Conservation (phyloP, 2,888 invertebrate species). For the Sarcophaga carnaria region DNA sequence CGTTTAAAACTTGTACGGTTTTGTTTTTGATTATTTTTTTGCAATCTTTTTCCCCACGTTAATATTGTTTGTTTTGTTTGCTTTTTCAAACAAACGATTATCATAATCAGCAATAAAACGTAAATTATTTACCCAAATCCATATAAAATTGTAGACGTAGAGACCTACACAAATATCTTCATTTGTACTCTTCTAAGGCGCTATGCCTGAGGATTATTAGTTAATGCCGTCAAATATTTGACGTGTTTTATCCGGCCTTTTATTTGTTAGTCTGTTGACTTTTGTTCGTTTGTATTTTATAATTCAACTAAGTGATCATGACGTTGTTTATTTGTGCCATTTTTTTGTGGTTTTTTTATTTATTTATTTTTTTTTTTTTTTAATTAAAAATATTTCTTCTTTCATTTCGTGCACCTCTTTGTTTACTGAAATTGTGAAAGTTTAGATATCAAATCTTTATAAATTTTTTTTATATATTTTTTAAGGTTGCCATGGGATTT, state of each 20-base stretch:
- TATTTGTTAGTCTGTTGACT: neutral
- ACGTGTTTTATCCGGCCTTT: conserved; percentile 1
- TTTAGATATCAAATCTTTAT: conserved; percentile 18
- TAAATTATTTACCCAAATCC: neutral
- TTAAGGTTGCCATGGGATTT: conserved; percentile 25
- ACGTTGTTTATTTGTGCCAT: conserved; percentile 11
- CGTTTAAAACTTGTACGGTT: neutral
- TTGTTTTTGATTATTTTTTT: neutral
- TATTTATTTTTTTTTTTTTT: neutral
- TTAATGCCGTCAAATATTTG: conserved; percentile 5
- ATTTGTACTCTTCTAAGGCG: neutral
- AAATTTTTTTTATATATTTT: neutral
- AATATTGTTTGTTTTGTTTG: neutral
- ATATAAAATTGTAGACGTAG: neutral
- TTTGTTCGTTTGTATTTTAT: conserved; percentile 2
- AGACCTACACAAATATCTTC: neutral
- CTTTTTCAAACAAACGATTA: neutral
- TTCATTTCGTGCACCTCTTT: neutral
- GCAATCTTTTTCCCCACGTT: neutral
- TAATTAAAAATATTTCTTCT: conserved; percentile 9
- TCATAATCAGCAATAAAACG: neutral
- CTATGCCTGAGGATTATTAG: neutral
- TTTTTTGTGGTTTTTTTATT: neutral
- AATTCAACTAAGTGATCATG: neutral
- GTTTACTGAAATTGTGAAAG: conserved; percentile 34